These are phyloP conservation scores for Diaprepes abbreviatus DNA, from an alignment of 2,888 invertebrate genomes.

Conservation along the genomic window DNA sequence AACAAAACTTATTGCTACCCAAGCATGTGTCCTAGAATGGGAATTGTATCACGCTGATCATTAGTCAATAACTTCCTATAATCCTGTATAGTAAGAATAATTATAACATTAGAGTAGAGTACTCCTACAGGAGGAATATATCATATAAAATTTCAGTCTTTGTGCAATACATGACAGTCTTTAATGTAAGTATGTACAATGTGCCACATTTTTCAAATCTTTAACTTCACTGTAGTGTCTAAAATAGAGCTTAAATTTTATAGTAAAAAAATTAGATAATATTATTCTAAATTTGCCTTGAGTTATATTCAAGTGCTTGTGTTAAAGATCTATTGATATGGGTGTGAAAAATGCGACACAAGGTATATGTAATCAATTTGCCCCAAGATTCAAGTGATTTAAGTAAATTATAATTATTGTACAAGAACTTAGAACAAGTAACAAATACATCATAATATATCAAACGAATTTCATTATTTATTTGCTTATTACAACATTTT, in stretches of 20 bases:
- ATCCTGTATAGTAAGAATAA: neutral
- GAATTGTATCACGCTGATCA: too few relatives aligned
- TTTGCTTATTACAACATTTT: neutral
- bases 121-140: neutral
- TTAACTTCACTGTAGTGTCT: too few relatives aligned
- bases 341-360: too few relatives aligned
- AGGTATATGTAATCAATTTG: slow-evolving; percentile 1
- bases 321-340: too few relatives aligned
- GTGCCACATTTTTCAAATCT: too few relatives aligned
- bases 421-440: neutral
- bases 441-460: neutral
- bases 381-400: slow-evolving; percentile 8
- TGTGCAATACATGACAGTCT: neutral
- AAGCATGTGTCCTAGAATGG: too few relatives aligned
- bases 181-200: too few relatives aligned
- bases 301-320: too few relatives aligned
- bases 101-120: neutral
- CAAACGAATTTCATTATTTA: slow-evolving; percentile 7
- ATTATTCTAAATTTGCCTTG: too few relatives aligned
- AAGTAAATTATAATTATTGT: neutral
- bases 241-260: too few relatives aligned
- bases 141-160: neutral
- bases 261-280: too few relatives aligned
- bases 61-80: neutral
- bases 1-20: too few relatives aligned